Conservation (phyloP, 2,888 invertebrate species). For the Philereme vetulata region DNA sequence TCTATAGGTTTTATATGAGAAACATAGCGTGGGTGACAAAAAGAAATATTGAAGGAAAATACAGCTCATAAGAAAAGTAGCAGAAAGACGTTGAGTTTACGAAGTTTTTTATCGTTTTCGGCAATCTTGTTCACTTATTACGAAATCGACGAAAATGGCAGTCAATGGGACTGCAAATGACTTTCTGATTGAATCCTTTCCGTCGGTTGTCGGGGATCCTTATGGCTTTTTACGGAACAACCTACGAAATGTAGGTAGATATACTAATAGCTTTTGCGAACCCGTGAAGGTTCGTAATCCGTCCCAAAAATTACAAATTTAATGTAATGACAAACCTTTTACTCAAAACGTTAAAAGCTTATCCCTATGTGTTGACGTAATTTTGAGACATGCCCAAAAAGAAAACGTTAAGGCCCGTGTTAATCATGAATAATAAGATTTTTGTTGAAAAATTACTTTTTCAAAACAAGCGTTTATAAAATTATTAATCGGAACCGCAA, state of each 20-base stretch:
- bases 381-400: constrained; percentile 16
- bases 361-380: constrained; percentile 25
- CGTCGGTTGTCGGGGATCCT: constrained; percentile 30
- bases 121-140: constrained; percentile 39
- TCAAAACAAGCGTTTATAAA: too few species aligned
- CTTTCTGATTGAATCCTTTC: constrained; percentile 55
- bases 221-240: constrained; percentile 47
- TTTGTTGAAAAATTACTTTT: too few species aligned
- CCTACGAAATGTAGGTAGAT: constrained; percentile 37
- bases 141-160: constrained; percentile 36
- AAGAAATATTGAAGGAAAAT: constrained; percentile 12
- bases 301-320: constrained; percentile 40
- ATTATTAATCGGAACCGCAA: too few species aligned
- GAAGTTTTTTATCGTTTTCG: constrained; percentile 38
- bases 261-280: constrained; percentile 44
- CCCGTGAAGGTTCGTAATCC: constrained; percentile 41
- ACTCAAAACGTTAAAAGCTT: constrained; percentile 35
- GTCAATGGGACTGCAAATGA: constrained; percentile 46
- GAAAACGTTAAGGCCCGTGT: constrained; percentile 20
- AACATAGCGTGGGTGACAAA: too few species aligned
- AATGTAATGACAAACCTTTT: constrained; percentile 38
- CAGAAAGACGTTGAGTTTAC: constrained; percentile 33
- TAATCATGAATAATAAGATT: too few species aligned
- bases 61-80: constrained; percentile 22
- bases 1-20: constrained; percentile 4